These are phyloP conservation scores for Diplodus puntazzo DNA, from an alignment of 2,797 vertebrate species.

Conservation along the genomic window DNA sequence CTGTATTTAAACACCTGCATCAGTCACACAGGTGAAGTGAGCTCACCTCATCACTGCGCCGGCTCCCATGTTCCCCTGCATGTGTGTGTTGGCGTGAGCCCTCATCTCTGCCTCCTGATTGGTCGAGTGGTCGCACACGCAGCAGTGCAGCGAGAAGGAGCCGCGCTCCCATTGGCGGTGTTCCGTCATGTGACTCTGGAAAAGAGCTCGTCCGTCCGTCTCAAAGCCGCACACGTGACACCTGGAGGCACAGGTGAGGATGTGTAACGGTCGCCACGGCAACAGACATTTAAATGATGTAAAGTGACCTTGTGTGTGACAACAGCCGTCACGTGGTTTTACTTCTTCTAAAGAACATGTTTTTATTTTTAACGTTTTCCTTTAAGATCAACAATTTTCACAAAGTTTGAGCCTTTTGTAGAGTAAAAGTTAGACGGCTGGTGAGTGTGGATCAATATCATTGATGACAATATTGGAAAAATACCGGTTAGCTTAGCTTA, in stretches of 20 bases:
- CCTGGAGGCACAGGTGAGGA: slow-evolving; percentile 56
- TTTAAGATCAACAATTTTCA: too few relatives aligned
- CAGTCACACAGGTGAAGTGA: background rate
- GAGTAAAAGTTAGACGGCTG: too few relatives aligned
- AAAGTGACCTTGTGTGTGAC: too few relatives aligned
- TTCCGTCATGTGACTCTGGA: slow-evolving; percentile 79
- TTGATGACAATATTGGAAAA: too few relatives aligned
- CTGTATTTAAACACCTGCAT: background rate
- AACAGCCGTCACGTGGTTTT: too few relatives aligned
- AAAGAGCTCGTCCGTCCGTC: slow-evolving; percentile 71
- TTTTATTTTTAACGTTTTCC: too few relatives aligned
- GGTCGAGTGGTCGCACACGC: slow-evolving; percentile 76
- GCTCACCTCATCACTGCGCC: slow-evolving; percentile 53
- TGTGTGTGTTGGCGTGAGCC: slow-evolving; percentile 71
- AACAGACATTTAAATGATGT: background rate
- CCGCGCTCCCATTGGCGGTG: slow-evolving; percentile 79
- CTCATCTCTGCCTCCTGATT: slow-evolving; percentile 82
- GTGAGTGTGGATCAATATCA: too few relatives aligned
- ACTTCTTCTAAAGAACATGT: too few relatives aligned
- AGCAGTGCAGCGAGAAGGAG: slow-evolving; percentile 82
- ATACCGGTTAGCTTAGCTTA: too few relatives aligned
- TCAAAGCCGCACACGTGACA: slow-evolving; percentile 83
- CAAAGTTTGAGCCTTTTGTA: too few relatives aligned
- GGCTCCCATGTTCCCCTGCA: slow-evolving; percentile 30
- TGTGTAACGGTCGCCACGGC: background rate